phyloP scores from a whole-genome alignment of 2,113 vertebrate genomes.

The Tragulus kanchil region DNA sequence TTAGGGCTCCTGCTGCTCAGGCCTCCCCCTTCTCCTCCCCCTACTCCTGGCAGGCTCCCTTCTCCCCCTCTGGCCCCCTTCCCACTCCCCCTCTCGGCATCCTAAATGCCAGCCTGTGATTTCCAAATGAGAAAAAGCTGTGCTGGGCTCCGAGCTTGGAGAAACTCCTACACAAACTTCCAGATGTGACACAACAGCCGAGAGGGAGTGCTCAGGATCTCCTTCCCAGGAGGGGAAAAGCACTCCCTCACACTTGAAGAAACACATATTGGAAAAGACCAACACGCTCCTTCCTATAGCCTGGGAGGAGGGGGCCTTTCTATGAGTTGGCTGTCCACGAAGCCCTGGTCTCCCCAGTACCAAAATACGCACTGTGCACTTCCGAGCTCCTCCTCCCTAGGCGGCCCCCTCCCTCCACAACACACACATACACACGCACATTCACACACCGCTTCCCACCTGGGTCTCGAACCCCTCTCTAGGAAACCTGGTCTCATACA shows the following conservation, averaged over 20 bases:
- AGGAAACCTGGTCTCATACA: constrained; percentile 68
- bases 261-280: constrained; percentile 17
- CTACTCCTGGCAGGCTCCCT: constrained; percentile 87
- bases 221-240: constrained; percentile 77
- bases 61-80: constrained; percentile 71
- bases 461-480: constrained; percentile 64
- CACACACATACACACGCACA: constrained; percentile 52
- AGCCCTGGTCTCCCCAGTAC: not conserved
- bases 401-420: not conserved
- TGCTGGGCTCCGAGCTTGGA: constrained; percentile 91
- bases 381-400: not conserved
- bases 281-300: not conserved
- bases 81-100: constrained; percentile 80
- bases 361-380: constrained; percentile 26
- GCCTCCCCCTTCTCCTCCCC: constrained; percentile 66
- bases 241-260: constrained; percentile 73
- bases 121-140: constrained; percentile 97
- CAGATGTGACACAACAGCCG: constrained; percentile 93
- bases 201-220: constrained; percentile 87
- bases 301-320: not conserved
- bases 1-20: constrained; percentile 77
- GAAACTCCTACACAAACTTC: constrained; percentile 94
- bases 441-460: constrained; percentile 48
- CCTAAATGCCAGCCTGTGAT: constrained; percentile 92
- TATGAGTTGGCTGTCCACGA: not conserved